These are phyloP conservation scores for Gymnopithys bicolor DNA, from an alignment of 2,797 vertebrate species.

Conservation along the genomic window DNA sequence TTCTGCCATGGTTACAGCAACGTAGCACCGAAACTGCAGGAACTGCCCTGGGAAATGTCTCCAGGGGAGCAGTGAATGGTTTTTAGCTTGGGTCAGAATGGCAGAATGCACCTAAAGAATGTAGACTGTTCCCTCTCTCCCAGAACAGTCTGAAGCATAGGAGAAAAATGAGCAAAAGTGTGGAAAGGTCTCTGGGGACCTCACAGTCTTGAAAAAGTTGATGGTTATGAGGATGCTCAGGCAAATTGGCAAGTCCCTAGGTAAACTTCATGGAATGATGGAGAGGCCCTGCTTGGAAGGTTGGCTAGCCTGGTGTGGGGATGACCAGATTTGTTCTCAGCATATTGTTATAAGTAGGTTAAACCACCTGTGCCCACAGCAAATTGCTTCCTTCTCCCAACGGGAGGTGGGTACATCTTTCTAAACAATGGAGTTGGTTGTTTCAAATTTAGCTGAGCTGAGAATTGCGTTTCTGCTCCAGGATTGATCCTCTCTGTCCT, in stretches of 20 bases:
- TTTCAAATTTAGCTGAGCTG: neutral
- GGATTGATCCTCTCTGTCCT: neutral
- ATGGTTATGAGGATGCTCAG: neutral
- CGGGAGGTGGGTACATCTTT: neutral
- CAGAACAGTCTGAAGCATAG: neutral
- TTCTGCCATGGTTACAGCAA: neutral
- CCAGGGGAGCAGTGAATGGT: neutral
- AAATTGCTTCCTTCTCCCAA: neutral
- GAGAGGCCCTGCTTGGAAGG: neutral
- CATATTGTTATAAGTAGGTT: neutral
- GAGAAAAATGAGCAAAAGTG: neutral
- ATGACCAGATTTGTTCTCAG: neutral
- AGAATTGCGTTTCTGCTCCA: neutral
- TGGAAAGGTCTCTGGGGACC: neutral
- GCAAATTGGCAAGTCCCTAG: neutral
- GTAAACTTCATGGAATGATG: neutral
- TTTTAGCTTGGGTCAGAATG: neutral
- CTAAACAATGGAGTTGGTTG: neutral
- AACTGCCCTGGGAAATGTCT: neutral
- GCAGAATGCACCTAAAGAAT: neutral
- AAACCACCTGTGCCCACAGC: neutral
- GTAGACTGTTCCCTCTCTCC: neutral
- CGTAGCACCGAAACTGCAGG: neutral
- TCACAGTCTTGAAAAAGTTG: neutral
- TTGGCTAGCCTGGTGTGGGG: neutral